Conservation (phyloP, 2,888 invertebrate genomes). For the Erebia ligea region DNA sequence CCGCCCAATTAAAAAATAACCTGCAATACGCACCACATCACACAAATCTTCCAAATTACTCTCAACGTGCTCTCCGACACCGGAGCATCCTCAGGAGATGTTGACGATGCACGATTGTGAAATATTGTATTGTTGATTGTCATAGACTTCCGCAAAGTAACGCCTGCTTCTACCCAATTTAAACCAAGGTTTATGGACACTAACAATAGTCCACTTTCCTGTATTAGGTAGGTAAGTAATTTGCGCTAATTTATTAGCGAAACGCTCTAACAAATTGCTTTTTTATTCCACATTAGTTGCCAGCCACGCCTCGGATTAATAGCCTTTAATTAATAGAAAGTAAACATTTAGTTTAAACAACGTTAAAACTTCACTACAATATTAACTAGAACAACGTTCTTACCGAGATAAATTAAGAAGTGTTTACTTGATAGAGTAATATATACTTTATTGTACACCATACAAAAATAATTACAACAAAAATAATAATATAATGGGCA, state of each 20-base stretch:
- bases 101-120: no score
- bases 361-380: constrained; percentile 1
- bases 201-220: neutral
- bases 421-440: no score
- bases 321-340: constrained; percentile 15
- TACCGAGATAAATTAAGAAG: no score
- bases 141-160: no score
- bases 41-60: no score
- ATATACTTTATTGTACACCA: no score
- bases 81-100: no score
- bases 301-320: constrained; percentile 24
- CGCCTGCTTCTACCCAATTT: neutral
- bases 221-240: constrained; percentile 5
- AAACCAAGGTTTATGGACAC: neutral
- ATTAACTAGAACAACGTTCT: neutral
- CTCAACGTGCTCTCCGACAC: no score
- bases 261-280: constrained; percentile 19
- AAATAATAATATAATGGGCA: no score
- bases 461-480: no score
- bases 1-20: no score
- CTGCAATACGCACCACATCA: no score
- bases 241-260: constrained; percentile 26
- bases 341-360: neutral
- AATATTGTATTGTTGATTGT: neutral
- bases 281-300: constrained; percentile 32